These are phyloP conservation scores for Aromia moschata DNA, from an alignment of 2,888 invertebrate genomes.

Conservation along the genomic window DNA sequence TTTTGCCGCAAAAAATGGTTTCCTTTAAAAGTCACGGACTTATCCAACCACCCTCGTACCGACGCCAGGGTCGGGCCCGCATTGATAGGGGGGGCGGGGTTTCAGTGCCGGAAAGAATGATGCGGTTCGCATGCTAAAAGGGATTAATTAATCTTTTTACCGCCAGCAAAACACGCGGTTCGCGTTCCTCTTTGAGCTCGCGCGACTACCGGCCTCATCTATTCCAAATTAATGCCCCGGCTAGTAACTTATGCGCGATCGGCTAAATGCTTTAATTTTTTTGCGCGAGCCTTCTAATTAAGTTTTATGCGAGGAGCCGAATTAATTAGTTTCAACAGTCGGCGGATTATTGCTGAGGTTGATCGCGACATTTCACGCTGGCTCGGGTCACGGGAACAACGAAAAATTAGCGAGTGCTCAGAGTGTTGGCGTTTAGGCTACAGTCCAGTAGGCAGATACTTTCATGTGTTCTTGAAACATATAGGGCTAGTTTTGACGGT, in stretches of 20 bases:
- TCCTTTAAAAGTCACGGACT: too few relatives aligned
- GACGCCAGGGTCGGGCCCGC: conserved; percentile 59
- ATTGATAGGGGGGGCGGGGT: conserved; percentile 58
- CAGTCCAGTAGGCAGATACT: too few relatives aligned
- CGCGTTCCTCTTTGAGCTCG: conserved; percentile 46
- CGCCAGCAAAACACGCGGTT: conserved; percentile 54
- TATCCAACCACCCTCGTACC: conserved; percentile 56
- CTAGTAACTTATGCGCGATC: conserved; percentile 34
- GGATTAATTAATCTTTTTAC: conserved; percentile 61
- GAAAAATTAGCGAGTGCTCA: too few relatives aligned
- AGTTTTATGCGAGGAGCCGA: conserved; percentile 2
- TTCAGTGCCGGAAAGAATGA: conserved; percentile 61
- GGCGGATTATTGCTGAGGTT: conserved; percentile 22
- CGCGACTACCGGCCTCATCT: conserved; percentile 38
- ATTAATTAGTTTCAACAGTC: conserved; percentile 34
- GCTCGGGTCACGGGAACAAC: background rate
- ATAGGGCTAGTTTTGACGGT: too few relatives aligned
- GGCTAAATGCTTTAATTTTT: conserved; percentile 42
- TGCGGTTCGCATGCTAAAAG: conserved; percentile 60
- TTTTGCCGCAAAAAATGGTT: too few relatives aligned
- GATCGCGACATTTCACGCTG: background rate
- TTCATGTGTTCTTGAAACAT: too few relatives aligned
- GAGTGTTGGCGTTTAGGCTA: too few relatives aligned
- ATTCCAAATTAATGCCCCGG: conserved; percentile 43
- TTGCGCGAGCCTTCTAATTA: conserved; percentile 17